Conservation (phyloP, 2,888 invertebrate genomes). For the Hesperia comma region DNA sequence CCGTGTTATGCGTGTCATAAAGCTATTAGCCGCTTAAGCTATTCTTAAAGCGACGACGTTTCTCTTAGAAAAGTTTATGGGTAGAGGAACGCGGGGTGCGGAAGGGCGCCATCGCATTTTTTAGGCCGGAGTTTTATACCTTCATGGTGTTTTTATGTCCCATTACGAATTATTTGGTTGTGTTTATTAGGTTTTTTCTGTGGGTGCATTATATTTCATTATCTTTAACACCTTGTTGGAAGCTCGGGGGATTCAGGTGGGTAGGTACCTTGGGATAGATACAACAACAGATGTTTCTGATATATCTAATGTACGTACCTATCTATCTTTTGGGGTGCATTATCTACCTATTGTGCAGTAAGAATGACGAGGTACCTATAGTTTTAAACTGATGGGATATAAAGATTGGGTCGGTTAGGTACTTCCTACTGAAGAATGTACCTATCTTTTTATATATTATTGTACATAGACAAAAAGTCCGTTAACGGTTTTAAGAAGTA, state of each 20-base stretch:
- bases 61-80: constrained; percentile 66
- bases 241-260: neutral
- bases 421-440: no score
- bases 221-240: constrained; percentile 76
- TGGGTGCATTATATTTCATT: constrained; percentile 72
- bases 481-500: no score
- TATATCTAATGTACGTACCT: constrained; percentile 16
- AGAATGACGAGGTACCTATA: no score
- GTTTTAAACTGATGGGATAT: no score
- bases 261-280: constrained; percentile 40
- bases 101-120: constrained; percentile 70
- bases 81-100: constrained; percentile 61
- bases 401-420: no score
- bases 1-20: constrained; percentile 81
- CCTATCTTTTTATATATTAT: no score
- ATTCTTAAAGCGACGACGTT: constrained; percentile 75
- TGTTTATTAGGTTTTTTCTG: constrained; percentile 66
- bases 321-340: no score
- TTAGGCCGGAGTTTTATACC: constrained; percentile 61
- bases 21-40: constrained; percentile 83
- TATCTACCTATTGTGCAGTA: no score
- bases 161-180: constrained; percentile 75
- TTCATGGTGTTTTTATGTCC: constrained; percentile 68
- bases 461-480: no score
- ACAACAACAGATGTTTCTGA: constrained; percentile 40